Conservation (phyloP, 2,113 vertebrate species). For the Ctenodactylus gundi region DNA sequence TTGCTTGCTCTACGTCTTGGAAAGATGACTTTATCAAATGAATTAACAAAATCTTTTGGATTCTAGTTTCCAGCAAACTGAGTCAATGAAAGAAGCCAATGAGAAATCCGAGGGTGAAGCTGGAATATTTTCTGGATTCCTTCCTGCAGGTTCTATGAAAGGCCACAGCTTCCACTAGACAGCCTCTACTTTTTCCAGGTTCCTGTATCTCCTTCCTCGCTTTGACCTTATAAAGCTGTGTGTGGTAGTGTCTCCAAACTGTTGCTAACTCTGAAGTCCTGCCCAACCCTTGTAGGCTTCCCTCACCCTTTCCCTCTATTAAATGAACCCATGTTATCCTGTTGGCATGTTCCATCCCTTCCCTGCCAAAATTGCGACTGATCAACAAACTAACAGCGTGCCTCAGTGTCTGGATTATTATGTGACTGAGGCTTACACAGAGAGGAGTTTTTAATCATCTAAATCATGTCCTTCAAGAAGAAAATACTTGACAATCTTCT, state of each 20-base stretch:
- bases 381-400: neutral
- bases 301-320: neutral
- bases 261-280: neutral
- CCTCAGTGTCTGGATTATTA: neutral
- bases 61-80: neutral
- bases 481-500: neutral
- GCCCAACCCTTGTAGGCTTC: neutral
- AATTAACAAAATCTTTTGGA: neutral
- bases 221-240: neutral
- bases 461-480: neutral
- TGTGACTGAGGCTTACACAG: neutral
- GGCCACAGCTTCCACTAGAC: neutral
- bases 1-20: neutral
- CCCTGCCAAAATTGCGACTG: neutral
- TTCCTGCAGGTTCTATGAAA: neutral
- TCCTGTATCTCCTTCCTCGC: neutral
- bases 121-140: neutral
- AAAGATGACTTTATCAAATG: neutral
- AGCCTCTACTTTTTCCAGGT: neutral
- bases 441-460: neutral
- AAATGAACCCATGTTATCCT: neutral
- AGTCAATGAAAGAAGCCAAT: neutral
- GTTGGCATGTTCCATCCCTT: neutral
- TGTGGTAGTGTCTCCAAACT: neutral
- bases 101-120: neutral